A percentile compares a stretch with the other conserved stretches of the same genome.
These are phyloP conservation scores for Cichlasoma orientale DNA, from an alignment of 2,797 vertebrate genomes.

Conservation along the genomic window DNA sequence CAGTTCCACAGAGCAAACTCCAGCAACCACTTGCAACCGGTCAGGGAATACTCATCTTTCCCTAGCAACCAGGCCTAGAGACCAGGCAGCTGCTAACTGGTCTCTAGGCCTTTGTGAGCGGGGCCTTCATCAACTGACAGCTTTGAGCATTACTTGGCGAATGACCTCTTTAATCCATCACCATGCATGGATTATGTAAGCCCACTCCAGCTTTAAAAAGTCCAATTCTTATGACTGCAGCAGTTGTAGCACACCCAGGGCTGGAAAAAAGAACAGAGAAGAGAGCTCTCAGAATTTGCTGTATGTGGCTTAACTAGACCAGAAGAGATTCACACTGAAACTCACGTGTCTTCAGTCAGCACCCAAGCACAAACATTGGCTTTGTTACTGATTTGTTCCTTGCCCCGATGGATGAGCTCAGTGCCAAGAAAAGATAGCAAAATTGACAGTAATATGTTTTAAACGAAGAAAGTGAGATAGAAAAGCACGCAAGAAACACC, in stretches of 20 bases:
- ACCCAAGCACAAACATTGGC: neutral
- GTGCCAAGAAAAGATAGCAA: neutral
- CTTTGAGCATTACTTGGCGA: neutral
- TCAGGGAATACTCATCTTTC: neutral
- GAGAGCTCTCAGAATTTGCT: neutral
- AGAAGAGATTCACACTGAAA: neutral
- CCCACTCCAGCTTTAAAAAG: neutral
- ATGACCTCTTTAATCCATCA: neutral
- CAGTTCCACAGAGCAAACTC: neutral
- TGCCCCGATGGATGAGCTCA: neutral
- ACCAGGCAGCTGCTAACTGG: neutral
- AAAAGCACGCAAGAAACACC: neutral
- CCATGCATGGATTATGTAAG: neutral
- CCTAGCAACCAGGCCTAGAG: neutral
- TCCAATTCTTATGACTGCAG: neutral
- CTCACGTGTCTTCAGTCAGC: neutral
- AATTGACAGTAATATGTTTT: conserved; percentile 1
- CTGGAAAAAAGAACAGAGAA: no score
- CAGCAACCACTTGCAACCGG: neutral
- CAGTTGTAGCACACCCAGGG: neutral
- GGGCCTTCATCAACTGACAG: neutral
- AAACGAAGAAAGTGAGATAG: conserved; percentile 4
- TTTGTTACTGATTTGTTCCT: neutral
- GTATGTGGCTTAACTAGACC: neutral
- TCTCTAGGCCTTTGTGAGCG: neutral